Conservation (phyloP, 2,797 vertebrate genomes). For the Melopsittacus undulatus region DNA sequence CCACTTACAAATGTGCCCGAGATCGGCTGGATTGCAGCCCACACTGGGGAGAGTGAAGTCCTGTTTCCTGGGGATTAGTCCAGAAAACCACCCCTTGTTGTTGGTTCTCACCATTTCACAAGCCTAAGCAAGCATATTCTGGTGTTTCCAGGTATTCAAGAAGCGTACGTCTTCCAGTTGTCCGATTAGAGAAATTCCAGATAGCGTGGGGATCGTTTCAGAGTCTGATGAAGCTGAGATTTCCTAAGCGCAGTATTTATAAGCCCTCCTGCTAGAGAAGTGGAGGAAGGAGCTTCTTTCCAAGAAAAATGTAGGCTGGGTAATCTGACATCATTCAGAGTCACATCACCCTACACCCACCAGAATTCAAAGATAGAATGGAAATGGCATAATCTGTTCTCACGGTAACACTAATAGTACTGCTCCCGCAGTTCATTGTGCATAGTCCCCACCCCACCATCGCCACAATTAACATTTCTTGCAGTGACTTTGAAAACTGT, state of each 20-base stretch:
- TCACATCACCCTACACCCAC: constrained; percentile 63
- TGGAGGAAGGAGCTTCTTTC: constrained; percentile 63
- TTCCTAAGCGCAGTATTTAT: constrained; percentile 20
- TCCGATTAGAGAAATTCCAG: constrained; percentile 17
- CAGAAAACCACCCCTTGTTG: background rate
- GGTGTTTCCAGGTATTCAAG: constrained; percentile 8
- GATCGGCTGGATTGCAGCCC: constrained; percentile 33
- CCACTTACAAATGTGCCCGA: constrained; percentile 12
- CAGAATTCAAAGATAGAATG: constrained; percentile 60
- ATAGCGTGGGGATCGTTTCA: background rate
- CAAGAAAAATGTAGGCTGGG: constrained; percentile 71
- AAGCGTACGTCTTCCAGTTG: background rate
- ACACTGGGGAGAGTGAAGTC: background rate
- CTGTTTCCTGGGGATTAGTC: constrained; percentile 20
- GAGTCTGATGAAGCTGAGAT: constrained; percentile 24
- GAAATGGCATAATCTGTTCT: constrained; percentile 65
- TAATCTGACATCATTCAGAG: constrained; percentile 68
- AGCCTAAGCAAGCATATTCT: background rate
- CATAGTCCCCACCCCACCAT: background rate
- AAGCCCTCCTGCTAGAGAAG: constrained; percentile 26
- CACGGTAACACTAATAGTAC: constrained; percentile 48
- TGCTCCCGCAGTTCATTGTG: constrained; percentile 45
- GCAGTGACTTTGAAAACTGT: constrained; percentile 56
- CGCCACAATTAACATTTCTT: constrained; percentile 38
- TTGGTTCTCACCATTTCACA: background rate